A percentile compares a stretch with the other conserved stretches of the same genome.
Conservation (phyloP, 2,113 vertebrate species). For the Haemorhous mexicanus region DNA sequence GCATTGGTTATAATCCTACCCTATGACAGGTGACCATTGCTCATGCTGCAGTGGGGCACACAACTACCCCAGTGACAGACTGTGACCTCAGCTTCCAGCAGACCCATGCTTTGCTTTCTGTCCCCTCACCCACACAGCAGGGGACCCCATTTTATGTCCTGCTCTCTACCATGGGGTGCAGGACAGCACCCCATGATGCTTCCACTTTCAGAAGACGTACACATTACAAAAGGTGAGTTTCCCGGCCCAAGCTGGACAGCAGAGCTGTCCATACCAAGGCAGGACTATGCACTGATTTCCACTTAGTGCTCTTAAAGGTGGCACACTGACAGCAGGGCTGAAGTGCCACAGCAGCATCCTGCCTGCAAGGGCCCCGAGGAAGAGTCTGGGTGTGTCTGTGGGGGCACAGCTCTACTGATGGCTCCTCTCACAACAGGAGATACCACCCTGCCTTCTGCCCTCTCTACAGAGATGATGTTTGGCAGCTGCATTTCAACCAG, state of each 20-base stretch:
- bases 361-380: neutral
- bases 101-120: neutral
- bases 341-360: neutral
- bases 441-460: neutral
- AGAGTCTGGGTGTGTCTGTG: neutral
- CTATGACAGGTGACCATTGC: fast-evolving
- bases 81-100: neutral
- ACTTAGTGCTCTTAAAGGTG: neutral
- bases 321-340: fast-evolving
- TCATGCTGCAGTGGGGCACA: neutral
- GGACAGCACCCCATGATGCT: neutral
- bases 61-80: fast-evolving
- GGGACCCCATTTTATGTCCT: neutral
- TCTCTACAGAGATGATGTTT: neutral
- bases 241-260: neutral
- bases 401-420: neutral
- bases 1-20: neutral
- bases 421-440: neutral
- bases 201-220: neutral
- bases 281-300: neutral
- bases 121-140: neutral
- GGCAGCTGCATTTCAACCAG: neutral
- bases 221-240: neutral
- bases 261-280: neutral
- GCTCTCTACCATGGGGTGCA: neutral